Base-by-base conservation (phyloP, 92 coral and sea anemone genomes). In the Epizoanthus ramosus region DNA sequence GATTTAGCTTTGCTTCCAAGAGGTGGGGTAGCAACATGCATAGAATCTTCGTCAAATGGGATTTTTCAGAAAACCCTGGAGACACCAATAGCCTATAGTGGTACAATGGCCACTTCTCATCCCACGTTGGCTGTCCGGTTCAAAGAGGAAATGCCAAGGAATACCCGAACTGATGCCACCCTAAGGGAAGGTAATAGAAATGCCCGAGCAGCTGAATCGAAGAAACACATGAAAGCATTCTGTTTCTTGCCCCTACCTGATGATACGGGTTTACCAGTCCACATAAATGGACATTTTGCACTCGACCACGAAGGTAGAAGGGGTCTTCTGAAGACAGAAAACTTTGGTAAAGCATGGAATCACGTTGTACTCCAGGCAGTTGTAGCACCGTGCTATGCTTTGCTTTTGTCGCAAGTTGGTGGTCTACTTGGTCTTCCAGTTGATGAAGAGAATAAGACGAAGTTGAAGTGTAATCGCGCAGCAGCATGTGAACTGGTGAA, bases 201-300 rank as follows among this genome's bases (percentile, higher is more conserved):
- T 10, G 53, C 69, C 10, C 25, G 25, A 63, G 25, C 18, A 63
- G 69, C 14, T 63, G 35, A 22, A 6, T 41, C 77, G 63, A 47
- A 21, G 16, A 41, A 77, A 25, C 70, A 22, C 5, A 77, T 74
- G 80, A 89, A 84, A 41, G 90, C 90, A 24, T 89, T 28, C 58
- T 90, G 93, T 52, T 71, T 91, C 28, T 84, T 93, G 47, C 98
- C 98, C 18, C 91, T 93, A 25, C 98, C 98, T 15, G 68, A 89
- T 63, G 81, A 50, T 43, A 93, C 94, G 0, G 80, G 79, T 52
- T 83, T 93, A 57, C 97, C 97, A 18, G 94, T 93, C 33, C 94
- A 90, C 86, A 73, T 93, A 17, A 93, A 93, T 84, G 97, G 97
- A 1, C 97, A 93, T 57, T 93, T 93, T 0, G 88, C 86, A 14